Evolutionary conservation across 35 echinoderm and acorn worm species (phyloP).

Genomic region (Acanthaster planci): DNA sequence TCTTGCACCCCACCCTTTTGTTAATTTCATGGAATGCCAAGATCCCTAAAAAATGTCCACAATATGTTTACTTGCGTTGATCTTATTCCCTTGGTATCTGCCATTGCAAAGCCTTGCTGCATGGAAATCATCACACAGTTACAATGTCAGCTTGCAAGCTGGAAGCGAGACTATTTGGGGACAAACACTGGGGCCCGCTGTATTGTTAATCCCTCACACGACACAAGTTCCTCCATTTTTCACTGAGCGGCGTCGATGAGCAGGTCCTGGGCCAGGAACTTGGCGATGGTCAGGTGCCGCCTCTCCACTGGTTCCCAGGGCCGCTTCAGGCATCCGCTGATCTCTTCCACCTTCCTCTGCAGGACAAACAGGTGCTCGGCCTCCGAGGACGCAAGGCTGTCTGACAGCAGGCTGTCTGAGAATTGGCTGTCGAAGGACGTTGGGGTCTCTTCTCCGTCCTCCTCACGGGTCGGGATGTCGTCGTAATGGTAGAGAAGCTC

Average conservation of each 20-base stretch:
- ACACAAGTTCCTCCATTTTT: background rate
- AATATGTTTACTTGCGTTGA: too few relatives aligned
- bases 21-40: too few relatives aligned
- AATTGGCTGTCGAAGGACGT: background rate
- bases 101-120: too few relatives aligned
- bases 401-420: background rate
- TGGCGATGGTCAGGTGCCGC: background rate
- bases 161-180: too few relatives aligned
- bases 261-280: slow-evolving; percentile 6
- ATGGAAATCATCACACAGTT: too few relatives aligned
- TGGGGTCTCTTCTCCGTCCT: background rate
- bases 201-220: too few relatives aligned
- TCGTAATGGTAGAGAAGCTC: background rate
- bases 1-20: too few relatives aligned
- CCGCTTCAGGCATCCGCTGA: background rate
- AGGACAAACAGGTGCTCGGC: too few relatives aligned
- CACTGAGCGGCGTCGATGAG: background rate
- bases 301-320: slow-evolving; percentile 12
- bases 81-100: too few relatives aligned
- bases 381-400: background rate
- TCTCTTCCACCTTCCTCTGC: background rate
- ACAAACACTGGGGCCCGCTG: too few relatives aligned
- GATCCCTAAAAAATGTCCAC: too few relatives aligned
- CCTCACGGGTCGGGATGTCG: background rate
- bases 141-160: too few relatives aligned